phyloP scores from a whole-genome alignment of 2,888 invertebrate genomes.

The Microplitis manilae region DNA sequence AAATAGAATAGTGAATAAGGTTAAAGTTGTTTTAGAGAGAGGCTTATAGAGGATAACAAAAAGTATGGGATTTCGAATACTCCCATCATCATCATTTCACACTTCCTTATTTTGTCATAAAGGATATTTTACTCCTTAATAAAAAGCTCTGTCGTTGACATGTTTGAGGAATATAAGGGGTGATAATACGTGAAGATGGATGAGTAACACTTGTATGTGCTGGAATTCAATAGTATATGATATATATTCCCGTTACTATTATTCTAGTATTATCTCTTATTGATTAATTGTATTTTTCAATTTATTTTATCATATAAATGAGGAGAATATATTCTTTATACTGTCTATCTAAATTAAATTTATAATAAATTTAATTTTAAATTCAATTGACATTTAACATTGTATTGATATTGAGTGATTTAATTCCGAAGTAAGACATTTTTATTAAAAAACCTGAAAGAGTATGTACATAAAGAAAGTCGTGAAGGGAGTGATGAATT shows the following conservation, averaged over 20 bases:
- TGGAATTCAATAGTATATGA: background rate
- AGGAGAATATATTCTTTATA: background rate
- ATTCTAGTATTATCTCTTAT: background rate
- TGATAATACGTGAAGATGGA: background rate
- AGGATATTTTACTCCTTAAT: background rate
- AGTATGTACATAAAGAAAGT: background rate
- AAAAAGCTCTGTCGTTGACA: background rate
- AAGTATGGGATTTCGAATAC: slow-evolving; percentile 3
- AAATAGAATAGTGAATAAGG: background rate
- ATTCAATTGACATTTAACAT: background rate
- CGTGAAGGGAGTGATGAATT: background rate
- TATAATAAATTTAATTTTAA: background rate
- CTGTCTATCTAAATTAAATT: background rate
- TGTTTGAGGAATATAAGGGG: background rate
- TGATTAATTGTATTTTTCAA: too few species aligned
- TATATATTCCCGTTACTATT: background rate
- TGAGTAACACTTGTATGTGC: background rate
- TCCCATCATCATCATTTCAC: background rate
- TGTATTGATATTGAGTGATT: background rate
- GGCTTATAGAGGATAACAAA: background rate
- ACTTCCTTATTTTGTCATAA: background rate
- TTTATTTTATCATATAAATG: background rate
- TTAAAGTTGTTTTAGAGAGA: slow-evolving; percentile 3
- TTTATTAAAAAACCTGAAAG: background rate
- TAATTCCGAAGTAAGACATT: background rate